Evolutionary conservation across 2,113 vertebrate species (phyloP), one percentile per base, ranked within the genome.

Genomic region (Hippoglossus stenolepis): DNA sequence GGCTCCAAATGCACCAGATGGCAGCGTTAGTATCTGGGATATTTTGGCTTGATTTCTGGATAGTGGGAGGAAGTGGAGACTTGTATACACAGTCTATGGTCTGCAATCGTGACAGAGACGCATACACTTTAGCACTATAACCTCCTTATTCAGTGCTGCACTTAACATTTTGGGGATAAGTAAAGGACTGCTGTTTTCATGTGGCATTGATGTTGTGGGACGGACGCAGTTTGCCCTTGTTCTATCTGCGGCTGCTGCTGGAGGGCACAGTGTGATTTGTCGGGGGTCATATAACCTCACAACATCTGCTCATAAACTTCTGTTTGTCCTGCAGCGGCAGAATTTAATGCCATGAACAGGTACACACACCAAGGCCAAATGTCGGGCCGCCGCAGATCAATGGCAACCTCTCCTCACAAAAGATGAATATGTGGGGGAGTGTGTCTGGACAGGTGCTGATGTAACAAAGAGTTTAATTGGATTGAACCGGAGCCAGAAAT

Each of bases 231-330:
- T 63, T 79, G 72, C 31, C 54, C 54, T 85, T 40, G 47, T 64
- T 71, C 58, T 45, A 70, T 53, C 58, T 73, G 49, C 17, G 4
- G 18, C 61, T 63, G 66, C 65, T 70, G 76, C 60, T 57, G 23
- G 56, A 72, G 69, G 72, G 11, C 10, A 4, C 38, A 18, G 10
- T 54, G 58, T 68, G 76, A 76, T 84, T 86, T 85, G 83, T 77
- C 12, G 8, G 23, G 23, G 70, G 70, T 82, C 63, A 73, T 66
- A 66, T 84, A 80, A 87, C 82, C 74, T 75, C 35, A 76, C 63
- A 77, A 67, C 84, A 79, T 73, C 63, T 61, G 31, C 80, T 79
- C 82, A 74, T 87, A 89, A 90, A 87, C 74, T 28, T 76, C 26
- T 77, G 61, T 76, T 68, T 86, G 79, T 80, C 86, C 85, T 70